Conservation (phyloP, 2,797 vertebrate species). For the Anolis apletophallus region DNA sequence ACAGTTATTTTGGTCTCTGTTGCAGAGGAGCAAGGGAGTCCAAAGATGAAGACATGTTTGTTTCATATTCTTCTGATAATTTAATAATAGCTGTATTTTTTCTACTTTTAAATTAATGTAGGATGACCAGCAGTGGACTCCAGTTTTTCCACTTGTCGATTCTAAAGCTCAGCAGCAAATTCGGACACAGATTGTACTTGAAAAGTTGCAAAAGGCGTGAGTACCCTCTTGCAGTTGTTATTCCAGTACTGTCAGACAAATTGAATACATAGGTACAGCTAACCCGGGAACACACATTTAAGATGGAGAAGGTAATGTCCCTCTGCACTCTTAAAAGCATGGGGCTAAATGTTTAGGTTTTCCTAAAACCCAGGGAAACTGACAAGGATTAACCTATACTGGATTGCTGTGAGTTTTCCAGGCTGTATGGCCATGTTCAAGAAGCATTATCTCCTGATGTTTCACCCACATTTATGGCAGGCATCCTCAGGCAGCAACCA, state of each 20-base stretch:
- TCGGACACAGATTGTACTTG: slow-evolving; percentile 80
- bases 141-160: slow-evolving; percentile 81
- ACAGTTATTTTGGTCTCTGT: too few relatives aligned
- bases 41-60: too few relatives aligned
- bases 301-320: neutral
- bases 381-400: neutral
- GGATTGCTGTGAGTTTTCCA: neutral
- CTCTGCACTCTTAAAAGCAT: neutral
- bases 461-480: too few relatives aligned
- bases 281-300: neutral
- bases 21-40: too few relatives aligned
- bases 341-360: neutral
- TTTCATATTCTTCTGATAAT: too few relatives aligned
- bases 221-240: slow-evolving; percentile 53
- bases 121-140: slow-evolving; percentile 64
- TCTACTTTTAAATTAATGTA: slow-evolving; percentile 29
- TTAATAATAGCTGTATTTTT: too few relatives aligned
- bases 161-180: slow-evolving; percentile 83
- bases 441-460: too few relatives aligned
- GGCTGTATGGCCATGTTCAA: too few relatives aligned
- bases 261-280: neutral
- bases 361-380: neutral
- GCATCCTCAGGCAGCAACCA: too few relatives aligned
- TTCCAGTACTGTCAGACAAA: neutral
- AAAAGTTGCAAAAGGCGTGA: slow-evolving; percentile 82